Conservation (phyloP, 2,888 invertebrate species). For the Branchipolynoe longqiensis region DNA sequence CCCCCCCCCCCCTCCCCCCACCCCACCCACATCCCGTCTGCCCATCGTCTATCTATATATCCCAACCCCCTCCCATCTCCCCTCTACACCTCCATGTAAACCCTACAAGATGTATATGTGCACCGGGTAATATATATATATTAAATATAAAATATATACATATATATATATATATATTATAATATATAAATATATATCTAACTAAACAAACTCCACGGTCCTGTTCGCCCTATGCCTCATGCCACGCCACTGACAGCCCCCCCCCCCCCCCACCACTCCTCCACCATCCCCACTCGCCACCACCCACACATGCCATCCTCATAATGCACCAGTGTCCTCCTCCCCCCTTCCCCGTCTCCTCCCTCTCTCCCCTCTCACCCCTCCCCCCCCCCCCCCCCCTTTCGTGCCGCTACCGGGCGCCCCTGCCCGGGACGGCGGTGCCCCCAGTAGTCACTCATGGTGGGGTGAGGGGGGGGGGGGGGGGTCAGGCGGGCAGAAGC, state of each 20-base stretch:
- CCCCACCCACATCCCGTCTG: background rate
- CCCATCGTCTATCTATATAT: no score
- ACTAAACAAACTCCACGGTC: no score
- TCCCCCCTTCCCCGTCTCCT: background rate
- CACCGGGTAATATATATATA: no score
- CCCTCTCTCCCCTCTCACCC: background rate
- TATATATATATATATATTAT: background rate
- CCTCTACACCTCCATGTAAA: background rate
- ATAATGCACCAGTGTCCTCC: slow-evolving; percentile 1
- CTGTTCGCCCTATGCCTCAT: no score
- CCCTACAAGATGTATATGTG: no score
- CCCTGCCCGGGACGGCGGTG: background rate
- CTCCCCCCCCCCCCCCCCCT: background rate
- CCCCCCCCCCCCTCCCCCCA: background rate
- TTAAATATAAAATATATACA: no score
- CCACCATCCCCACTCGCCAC: no score
- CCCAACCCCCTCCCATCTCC: background rate
- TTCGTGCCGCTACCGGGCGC: background rate
- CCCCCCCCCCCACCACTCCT: no score
- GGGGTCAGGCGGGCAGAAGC: slow-evolving; percentile 15
- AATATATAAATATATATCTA: background rate
- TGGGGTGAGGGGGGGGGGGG: slow-evolving; percentile 34
- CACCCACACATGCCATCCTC: no score
- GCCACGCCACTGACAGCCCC: no score
- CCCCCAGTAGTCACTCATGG: slow-evolving; percentile 29